A percentile compares a stretch with the other conserved stretches of the same genome.
Conservation (phyloP, 2,888 invertebrate species). For the Andrena flavipes region DNA sequence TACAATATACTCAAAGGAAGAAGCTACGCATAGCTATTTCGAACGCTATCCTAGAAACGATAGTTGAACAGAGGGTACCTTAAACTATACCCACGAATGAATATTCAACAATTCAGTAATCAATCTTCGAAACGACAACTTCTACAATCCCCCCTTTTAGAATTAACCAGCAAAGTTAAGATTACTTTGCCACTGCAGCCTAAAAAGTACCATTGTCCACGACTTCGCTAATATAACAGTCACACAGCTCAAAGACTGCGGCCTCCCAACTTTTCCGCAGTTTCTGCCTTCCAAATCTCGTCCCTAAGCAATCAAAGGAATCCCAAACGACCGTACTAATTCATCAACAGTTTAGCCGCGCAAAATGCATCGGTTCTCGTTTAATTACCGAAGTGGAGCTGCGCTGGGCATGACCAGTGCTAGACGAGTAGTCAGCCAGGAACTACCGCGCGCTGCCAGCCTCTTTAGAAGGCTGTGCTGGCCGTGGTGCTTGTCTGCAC, state of each 20-base stretch:
- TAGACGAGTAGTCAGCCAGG: neutral
- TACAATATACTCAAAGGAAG: neutral
- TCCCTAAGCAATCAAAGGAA: neutral
- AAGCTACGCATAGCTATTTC: neutral
- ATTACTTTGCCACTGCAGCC: neutral
- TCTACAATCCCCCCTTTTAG: neutral
- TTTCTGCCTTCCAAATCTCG: neutral
- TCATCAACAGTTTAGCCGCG: neutral
- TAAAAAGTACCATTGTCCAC: neutral
- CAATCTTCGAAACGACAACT: neutral
- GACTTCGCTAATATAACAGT: neutral
- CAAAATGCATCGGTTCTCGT: neutral
- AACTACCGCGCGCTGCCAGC: neutral
- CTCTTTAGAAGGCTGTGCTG: constrained; percentile 74
- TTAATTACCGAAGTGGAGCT: neutral
- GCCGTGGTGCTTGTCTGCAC: constrained; percentile 70
- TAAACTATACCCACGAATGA: neutral
- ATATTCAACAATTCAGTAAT: neutral
- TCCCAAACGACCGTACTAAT: neutral
- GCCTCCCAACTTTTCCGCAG: neutral
- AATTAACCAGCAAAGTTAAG: neutral
- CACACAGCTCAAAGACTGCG: too few species aligned
- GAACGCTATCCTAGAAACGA: neutral
- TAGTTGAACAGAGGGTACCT: neutral
- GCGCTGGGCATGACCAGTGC: neutral